Evolutionary conservation across 1,140 invertebrate genomes (phyloP).

Genomic region (Cotesia glomerata): DNA sequence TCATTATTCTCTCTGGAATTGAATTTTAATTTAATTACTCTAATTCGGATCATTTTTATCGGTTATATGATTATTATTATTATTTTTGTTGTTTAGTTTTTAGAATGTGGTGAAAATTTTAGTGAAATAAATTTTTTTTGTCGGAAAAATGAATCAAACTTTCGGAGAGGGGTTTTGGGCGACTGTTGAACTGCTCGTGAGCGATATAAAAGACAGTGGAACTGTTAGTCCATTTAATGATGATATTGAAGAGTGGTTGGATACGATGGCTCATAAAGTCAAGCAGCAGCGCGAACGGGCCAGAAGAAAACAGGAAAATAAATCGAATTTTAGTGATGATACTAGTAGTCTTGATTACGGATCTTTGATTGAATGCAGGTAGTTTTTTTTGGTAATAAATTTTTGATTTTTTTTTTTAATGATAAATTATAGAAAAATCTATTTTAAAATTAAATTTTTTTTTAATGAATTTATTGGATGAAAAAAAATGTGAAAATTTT

Average conservation of each 20-base stretch:
- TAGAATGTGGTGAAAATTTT: no score
- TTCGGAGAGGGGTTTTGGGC: slow-evolving; percentile 41
- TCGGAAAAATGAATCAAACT: slow-evolving; percentile 17
- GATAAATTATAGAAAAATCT: background rate
- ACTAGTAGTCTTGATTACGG: slow-evolving; percentile 23
- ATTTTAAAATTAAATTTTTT: background rate
- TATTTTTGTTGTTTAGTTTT: no score
- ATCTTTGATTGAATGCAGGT: slow-evolving; percentile 42
- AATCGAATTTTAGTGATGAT: slow-evolving; percentile 18
- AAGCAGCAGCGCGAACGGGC: slow-evolving; percentile 26
- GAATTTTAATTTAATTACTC: no score
- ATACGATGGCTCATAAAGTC: slow-evolving; percentile 38
- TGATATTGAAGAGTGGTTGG: slow-evolving; percentile 47
- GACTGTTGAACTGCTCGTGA: slow-evolving; percentile 43
- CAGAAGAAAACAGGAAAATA: slow-evolving; percentile 29
- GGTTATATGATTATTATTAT: no score
- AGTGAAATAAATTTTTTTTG: no score
- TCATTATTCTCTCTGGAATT: background rate
- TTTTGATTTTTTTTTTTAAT: background rate
- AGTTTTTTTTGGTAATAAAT: background rate
- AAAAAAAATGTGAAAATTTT: no score
- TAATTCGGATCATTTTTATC: no score
- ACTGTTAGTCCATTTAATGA: slow-evolving; percentile 34
- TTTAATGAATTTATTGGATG: no score
- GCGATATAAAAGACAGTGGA: slow-evolving; percentile 25